Conservation (phyloP, 2,888 invertebrate genomes). For the Acrobasis suavella region DNA sequence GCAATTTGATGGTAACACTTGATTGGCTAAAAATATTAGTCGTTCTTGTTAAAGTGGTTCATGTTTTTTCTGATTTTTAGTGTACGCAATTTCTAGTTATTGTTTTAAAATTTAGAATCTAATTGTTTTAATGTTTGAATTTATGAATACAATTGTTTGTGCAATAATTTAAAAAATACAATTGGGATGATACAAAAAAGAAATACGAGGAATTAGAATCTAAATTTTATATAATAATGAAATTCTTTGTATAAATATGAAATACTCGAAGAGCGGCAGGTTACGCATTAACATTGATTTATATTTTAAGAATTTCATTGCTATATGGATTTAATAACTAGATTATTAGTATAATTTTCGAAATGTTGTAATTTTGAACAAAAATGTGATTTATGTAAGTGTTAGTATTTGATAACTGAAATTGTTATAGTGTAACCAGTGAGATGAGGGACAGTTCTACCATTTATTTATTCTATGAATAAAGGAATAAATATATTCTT, state of each 20-base stretch:
- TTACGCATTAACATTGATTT: not conserved
- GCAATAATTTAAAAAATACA: not conserved
- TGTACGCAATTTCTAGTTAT: constrained; percentile 6
- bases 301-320: not conserved
- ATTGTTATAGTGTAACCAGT: constrained; percentile 54
- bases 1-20: not conserved
- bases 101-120: not conserved
- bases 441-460: constrained; percentile 37
- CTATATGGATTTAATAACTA: constrained; percentile 1
- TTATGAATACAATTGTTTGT: not conserved
- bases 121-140: not conserved
- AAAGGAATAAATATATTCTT: constrained; percentile 47
- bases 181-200: not conserved
- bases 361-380: constrained; percentile 9
- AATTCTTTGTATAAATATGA: not conserved
- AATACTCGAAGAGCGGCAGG: constrained; percentile 2
- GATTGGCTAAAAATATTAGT: not conserved
- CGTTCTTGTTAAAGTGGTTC: constrained; percentile 10
- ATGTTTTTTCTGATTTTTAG: constrained; percentile 2
- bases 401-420: constrained; percentile 28
- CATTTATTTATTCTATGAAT: constrained; percentile 77
- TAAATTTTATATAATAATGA: not conserved
- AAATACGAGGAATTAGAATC: not conserved
- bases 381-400: constrained; percentile 13
- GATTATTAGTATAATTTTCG: not conserved